Base-by-base conservation (phyloP, 1,140 invertebrate species). In the Aphis gossypii region DNA sequence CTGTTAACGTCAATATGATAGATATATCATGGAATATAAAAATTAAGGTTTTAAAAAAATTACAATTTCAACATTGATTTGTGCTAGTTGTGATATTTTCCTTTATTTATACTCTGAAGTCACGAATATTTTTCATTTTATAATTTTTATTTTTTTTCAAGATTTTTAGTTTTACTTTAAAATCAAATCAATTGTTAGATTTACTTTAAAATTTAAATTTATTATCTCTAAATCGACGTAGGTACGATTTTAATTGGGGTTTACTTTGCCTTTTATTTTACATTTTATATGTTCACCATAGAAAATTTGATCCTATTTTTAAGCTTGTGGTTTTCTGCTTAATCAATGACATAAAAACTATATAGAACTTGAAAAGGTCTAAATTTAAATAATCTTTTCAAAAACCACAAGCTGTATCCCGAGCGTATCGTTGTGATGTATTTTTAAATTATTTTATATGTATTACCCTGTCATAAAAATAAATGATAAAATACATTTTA, bases 381-480 rank as follows among this genome's bases (percentile, higher is more conserved):
- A 14, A 30, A n/a, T 68, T n/a, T n/a, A 68, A 84, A 84, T 84
- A 38, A 21, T 41, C 3, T 44, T 84, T 84, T 7, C 23, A 30
- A 44, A 84, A 23, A 84, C 83, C 38, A 44, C 83, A 38, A 9
- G 9, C 44, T 41, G 41, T 41, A 23, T 84, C 41, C 41, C 83
- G 1, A 11, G 83, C 41, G 41, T 41, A 84, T 44, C 44, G 83
- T 84, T 84, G 44, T 84, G 44, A 84, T 84, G 44, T 84, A 84
- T 84, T 84, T 84, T 41, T 23, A 30, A 84, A 84, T 23, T 84
- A 44, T 84, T 60, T 60, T 68, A 84, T 84, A 84, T 84, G 23
- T 84, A 84, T 44, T 44, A 84, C 23, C 41, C 38, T 41, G 41
- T 38, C 35, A 84, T 44, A 5, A 41, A 25, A 84, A 44, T 41